These are phyloP conservation scores for Galagoides demidoff DNA, from an alignment of 2,797 vertebrate species.

Conservation along the genomic window DNA sequence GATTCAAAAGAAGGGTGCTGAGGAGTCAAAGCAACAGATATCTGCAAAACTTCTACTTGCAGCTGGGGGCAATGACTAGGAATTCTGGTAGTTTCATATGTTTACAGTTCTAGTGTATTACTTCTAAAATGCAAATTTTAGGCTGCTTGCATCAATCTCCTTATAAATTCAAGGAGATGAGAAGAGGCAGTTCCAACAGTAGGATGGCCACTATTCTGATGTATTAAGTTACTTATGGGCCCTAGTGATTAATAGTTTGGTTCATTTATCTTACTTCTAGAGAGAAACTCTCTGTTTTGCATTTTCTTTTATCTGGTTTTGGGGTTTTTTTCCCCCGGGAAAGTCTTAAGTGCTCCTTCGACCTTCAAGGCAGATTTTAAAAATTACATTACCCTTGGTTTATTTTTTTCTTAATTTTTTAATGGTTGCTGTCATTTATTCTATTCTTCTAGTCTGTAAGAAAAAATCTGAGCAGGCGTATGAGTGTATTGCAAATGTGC, in stretches of 20 bases:
- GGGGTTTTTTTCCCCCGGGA: fast-evolving
- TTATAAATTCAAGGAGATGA: not conserved
- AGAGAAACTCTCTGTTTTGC: not conserved
- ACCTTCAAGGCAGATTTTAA: not conserved
- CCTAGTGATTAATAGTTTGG: not conserved
- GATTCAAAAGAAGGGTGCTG: not conserved
- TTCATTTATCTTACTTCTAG: not conserved
- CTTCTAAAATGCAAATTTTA: slow-evolving; percentile 30
- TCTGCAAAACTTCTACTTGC: not conserved
- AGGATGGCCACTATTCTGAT: not conserved
- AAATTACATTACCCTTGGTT: not conserved
- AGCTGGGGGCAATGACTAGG: not conserved
- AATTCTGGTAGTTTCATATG: not conserved
- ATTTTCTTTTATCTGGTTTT: not conserved
- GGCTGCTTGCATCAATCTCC: not conserved
- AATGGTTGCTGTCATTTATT: not conserved
- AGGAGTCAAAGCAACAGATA: not conserved
- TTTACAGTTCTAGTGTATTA: not conserved
- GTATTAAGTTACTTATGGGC: not conserved
- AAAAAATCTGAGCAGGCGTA: not conserved
- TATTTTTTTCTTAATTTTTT: not conserved
- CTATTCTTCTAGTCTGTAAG: not conserved
- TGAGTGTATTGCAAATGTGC: not conserved
- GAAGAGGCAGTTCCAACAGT: not conserved
- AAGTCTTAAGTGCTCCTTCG: slow-evolving; percentile 18